A percentile compares a stretch with the other conserved stretches of the same genome.
Conservation (phyloP, 2,113 vertebrate genomes). For the Odobenus rosmarus region DNA sequence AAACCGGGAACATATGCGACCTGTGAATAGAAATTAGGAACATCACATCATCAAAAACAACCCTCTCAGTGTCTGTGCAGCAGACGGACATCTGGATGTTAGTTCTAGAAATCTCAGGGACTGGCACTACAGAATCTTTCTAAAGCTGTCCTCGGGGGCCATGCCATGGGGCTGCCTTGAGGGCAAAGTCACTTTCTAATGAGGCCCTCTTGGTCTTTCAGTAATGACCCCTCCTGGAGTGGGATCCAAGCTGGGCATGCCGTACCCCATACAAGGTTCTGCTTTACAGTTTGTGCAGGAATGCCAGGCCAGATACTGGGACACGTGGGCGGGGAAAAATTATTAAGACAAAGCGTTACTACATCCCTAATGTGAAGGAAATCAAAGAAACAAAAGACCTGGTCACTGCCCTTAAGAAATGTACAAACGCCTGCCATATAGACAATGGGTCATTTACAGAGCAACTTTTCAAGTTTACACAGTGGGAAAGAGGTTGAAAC, state of each 20-base stretch:
- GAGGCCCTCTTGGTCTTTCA: slow-evolving; percentile 71
- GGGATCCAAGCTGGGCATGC: slow-evolving; percentile 3
- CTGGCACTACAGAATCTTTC: slow-evolving; percentile 48
- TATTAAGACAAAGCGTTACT: background rate
- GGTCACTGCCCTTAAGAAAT: background rate
- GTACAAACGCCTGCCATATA: background rate
- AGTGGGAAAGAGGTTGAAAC: background rate
- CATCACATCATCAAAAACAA: slow-evolving; percentile 65
- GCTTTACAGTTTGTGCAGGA: slow-evolving; percentile 15
- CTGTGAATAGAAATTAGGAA: slow-evolving; percentile 63
- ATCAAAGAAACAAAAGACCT: slow-evolving; percentile 17
- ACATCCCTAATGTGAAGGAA: slow-evolving; percentile 13
- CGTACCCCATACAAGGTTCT: background rate
- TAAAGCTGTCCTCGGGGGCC: slow-evolving; percentile 64
- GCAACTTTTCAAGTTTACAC: background rate
- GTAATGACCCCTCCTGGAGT: slow-evolving; percentile 62
- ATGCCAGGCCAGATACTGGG: slow-evolving; percentile 14
- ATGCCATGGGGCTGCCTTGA: slow-evolving; percentile 67
- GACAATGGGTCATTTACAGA: background rate
- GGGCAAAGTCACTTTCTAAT: slow-evolving; percentile 73
- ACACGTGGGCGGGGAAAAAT: background rate
- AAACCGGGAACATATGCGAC: background rate
- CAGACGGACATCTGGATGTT: slow-evolving; percentile 63
- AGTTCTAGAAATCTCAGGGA: slow-evolving; percentile 58
- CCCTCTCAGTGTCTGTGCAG: slow-evolving; percentile 16